These are phyloP conservation scores for Parnassius apollo DNA, from an alignment of 2,888 invertebrate genomes.

Conservation along the genomic window DNA sequence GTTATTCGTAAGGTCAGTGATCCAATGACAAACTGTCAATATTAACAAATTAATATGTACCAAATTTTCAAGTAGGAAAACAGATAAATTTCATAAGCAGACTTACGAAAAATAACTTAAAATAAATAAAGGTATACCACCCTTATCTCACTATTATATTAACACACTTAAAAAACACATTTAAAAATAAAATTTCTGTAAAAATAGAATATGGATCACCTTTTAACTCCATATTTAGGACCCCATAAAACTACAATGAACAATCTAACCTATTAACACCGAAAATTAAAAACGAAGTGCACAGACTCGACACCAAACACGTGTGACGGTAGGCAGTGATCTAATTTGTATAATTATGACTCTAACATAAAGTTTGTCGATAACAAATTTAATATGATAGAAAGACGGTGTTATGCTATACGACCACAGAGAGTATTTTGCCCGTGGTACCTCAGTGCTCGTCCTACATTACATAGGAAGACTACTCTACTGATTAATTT, in stretches of 20 bases:
- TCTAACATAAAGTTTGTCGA: conserved; percentile 40
- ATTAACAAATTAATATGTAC: too few species aligned
- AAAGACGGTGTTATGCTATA: conserved; percentile 37
- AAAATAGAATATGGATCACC: conserved; percentile 3
- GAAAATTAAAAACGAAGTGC: conserved; percentile 1
- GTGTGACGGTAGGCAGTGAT: conserved; percentile 35
- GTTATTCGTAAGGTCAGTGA: too few species aligned
- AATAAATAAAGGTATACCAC: neutral
- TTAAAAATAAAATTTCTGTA: neutral
- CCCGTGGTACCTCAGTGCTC: too few species aligned
- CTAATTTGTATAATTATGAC: conserved; percentile 50
- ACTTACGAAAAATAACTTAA: conserved; percentile 9
- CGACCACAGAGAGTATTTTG: conserved; percentile 17
- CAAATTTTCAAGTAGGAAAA: too few species aligned
- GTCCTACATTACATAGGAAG: too few species aligned
- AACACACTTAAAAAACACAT: neutral
- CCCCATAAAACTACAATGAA: neutral
- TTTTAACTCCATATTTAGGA: conserved; percentile 14
- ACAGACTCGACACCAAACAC: conserved; percentile 2
- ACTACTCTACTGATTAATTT: too few species aligned
- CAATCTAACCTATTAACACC: neutral
- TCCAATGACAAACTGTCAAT: too few species aligned
- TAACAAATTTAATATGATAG: conserved; percentile 38
- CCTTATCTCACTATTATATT: too few species aligned
- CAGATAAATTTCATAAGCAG: neutral